Conservation (phyloP, 2,888 invertebrate species). For the Empis stercorea region DNA sequence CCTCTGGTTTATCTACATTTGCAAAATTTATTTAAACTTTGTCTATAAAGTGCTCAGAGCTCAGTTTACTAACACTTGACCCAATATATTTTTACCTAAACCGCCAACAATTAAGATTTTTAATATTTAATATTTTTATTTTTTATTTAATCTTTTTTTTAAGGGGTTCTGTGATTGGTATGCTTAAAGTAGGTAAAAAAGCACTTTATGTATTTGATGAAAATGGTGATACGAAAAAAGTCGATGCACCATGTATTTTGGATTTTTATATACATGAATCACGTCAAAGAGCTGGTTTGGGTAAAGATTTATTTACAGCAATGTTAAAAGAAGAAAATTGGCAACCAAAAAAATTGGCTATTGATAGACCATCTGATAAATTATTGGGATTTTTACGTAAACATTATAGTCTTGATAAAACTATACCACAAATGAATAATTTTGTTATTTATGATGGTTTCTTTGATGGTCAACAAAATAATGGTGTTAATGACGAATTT, state of each 20-base stretch:
- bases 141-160: too few species aligned
- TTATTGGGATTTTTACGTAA: constrained; percentile 73
- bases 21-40: too few species aligned
- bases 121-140: too few species aligned
- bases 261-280: constrained; percentile 86
- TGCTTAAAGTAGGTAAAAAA: constrained; percentile 83
- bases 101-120: too few species aligned
- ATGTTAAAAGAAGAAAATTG: constrained; percentile 67
- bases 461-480: constrained; percentile 38
- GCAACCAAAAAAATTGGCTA: constrained; percentile 62
- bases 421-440: constrained; percentile 74
- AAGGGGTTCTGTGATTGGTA: constrained; percentile 68
- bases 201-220: constrained; percentile 75
- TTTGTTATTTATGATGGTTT: constrained; percentile 77
- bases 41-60: too few species aligned
- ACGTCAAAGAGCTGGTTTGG: constrained; percentile 74
- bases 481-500: constrained; percentile 17
- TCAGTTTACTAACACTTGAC: too few species aligned
- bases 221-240: constrained; percentile 56
- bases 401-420: constrained; percentile 54
- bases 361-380: constrained; percentile 87
- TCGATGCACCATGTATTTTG: constrained; percentile 74
- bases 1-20: too few species aligned
- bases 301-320: constrained; percentile 69
- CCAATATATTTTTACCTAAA: too few species aligned